Conservation (phyloP, 2,113 vertebrate genomes). For the Sylvia atricapilla region DNA sequence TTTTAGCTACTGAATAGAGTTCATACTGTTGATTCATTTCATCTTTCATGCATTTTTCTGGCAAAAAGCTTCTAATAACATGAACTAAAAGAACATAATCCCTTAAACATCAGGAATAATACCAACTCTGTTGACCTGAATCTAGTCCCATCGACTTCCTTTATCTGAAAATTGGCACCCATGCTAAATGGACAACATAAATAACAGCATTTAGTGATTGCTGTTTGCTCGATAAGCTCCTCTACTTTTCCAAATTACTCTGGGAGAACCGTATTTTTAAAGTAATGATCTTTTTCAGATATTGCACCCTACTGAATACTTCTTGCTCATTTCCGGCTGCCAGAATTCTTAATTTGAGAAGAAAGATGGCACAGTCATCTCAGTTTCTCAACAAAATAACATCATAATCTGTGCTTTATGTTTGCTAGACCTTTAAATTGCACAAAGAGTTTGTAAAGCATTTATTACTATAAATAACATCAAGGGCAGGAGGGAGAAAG, state of each 20-base stretch:
- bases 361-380: neutral
- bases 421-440: neutral
- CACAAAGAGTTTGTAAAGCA: neutral
- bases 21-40: neutral
- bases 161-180: constrained; percentile 41
- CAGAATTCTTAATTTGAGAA: neutral
- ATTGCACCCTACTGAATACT: neutral
- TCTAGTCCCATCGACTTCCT: constrained; percentile 2
- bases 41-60: constrained; percentile 5
- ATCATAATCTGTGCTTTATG: neutral
- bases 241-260: neutral
- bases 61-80: constrained; percentile 7
- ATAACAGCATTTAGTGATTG: neutral
- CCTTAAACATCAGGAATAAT: constrained; percentile 33
- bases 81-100: constrained; percentile 36
- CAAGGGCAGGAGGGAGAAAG: neutral
- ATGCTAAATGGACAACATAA: constrained; percentile 6
- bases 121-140: constrained; percentile 21
- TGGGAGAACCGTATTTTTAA: neutral
- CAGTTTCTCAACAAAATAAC: neutral
- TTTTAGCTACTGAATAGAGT: neutral
- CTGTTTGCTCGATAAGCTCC: neutral
- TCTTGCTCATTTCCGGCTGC: neutral
- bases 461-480: neutral
- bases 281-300: neutral